A percentile compares a stretch with the other conserved stretches of the same genome.
These are phyloP conservation scores for Mythimna impura DNA, from an alignment of 2,888 invertebrate species.

Conservation along the genomic window DNA sequence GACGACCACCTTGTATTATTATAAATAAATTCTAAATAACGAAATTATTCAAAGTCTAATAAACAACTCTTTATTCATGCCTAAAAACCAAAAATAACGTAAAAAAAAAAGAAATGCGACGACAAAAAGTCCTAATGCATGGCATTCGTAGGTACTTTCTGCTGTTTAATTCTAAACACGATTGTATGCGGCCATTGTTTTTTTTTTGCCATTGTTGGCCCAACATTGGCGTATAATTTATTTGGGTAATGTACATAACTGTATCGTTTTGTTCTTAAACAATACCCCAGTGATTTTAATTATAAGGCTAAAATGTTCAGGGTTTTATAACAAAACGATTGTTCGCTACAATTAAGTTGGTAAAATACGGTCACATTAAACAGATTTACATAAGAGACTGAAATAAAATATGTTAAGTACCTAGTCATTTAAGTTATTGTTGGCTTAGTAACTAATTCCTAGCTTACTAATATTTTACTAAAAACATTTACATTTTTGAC, in stretches of 20 bases:
- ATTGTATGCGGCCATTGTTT: constrained; percentile 29
- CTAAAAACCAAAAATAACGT: not conserved
- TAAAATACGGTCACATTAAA: constrained; percentile 44
- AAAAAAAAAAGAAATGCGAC: not conserved
- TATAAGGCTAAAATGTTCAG: constrained; percentile 45
- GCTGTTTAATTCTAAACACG: constrained; percentile 33
- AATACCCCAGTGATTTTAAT: constrained; percentile 59
- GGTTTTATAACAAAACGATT: constrained; percentile 47
- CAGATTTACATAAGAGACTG: constrained; percentile 29
- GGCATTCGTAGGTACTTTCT: constrained; percentile 9
- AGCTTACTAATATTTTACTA: not conserved
- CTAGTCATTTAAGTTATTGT: constrained; percentile 29
- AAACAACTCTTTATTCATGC: not conserved
- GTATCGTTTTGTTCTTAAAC: constrained; percentile 52
- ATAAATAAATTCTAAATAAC: not conserved
- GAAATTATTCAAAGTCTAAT: not conserved
- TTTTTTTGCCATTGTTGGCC: constrained; percentile 48
- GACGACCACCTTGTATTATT: not conserved
- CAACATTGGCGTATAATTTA: constrained; percentile 48
- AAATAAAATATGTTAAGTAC: constrained; percentile 35
- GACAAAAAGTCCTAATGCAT: constrained; percentile 1
- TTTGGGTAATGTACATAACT: constrained; percentile 39
- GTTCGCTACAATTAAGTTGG: constrained; percentile 40
- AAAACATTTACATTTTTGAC: not conserved
- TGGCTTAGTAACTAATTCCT: not conserved